These are phyloP conservation scores for Lasioglossum zephyrum DNA, from an alignment of 2,888 invertebrate genomes.

Conservation along the genomic window DNA sequence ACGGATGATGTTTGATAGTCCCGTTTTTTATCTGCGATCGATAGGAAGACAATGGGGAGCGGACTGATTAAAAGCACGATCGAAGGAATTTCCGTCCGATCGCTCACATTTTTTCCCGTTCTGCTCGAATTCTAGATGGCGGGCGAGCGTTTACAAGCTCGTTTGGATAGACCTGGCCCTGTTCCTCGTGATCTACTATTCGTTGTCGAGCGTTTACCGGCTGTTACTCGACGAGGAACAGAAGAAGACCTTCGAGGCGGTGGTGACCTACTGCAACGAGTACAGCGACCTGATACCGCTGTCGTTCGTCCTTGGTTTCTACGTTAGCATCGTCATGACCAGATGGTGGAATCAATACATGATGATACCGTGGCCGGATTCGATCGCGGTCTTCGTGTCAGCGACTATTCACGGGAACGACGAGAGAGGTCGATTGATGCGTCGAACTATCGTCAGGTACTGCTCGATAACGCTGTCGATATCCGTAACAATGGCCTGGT, in stretches of 20 bases:
- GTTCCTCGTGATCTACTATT: conserved; percentile 92
- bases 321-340: conserved; percentile 96
- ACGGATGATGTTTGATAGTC: not conserved
- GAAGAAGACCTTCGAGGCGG: conserved; percentile 92
- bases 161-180: conserved; percentile 95
- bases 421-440: conserved; percentile 86
- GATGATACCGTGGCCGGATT: conserved; percentile 87
- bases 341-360: conserved; percentile 91
- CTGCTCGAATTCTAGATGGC: conserved; percentile 90
- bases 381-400: conserved; percentile 86
- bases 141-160: conserved; percentile 97
- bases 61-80: not conserved
- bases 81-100: not conserved
- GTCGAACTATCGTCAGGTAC: conserved; percentile 86
- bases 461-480: not conserved
- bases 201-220: conserved; percentile 92
- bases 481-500: not conserved
- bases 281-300: conserved; percentile 95
- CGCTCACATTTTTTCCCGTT: not conserved
- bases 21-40: not conserved
- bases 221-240: conserved; percentile 88
- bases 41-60: not conserved
- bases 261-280: conserved; percentile 93
- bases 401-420: conserved; percentile 87
- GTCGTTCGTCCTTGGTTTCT: conserved; percentile 97